A percentile compares a stretch with the other conserved stretches of the same genome.
These are phyloP conservation scores for Elachura formosa DNA, from an alignment of 2,113 vertebrate species.

Conservation along the genomic window DNA sequence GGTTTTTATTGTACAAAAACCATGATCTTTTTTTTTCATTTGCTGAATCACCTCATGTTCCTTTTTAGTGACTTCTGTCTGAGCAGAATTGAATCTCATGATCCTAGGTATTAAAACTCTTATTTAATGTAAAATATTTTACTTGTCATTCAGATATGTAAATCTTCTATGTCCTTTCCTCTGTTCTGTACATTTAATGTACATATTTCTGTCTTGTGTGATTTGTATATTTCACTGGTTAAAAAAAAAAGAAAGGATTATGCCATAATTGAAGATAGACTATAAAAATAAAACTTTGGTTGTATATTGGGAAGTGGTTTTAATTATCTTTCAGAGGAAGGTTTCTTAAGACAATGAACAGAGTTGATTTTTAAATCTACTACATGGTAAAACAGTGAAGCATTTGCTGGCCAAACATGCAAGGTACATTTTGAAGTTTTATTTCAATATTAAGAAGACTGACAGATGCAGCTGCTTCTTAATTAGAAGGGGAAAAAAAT, in stretches of 20 bases:
- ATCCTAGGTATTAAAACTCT: constrained; percentile 76
- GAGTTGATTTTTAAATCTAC: constrained; percentile 49
- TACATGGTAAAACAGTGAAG: constrained; percentile 37
- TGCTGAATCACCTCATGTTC: constrained; percentile 69
- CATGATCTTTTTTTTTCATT: constrained; percentile 57
- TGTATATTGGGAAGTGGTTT: constrained; percentile 81
- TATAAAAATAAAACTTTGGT: constrained; percentile 82
- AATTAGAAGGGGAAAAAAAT: background rate
- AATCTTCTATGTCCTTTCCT: constrained; percentile 76
- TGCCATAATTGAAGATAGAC: constrained; percentile 78
- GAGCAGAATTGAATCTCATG: constrained; percentile 73
- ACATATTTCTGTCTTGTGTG: constrained; percentile 81
- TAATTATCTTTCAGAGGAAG: constrained; percentile 69
- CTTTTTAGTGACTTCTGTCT: constrained; percentile 67
- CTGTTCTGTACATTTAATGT: constrained; percentile 82
- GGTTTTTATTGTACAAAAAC: constrained; percentile 80
- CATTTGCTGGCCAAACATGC: constrained; percentile 24
- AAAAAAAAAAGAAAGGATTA: constrained; percentile 72
- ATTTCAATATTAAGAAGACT: constrained; percentile 22
- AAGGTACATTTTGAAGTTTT: constrained; percentile 41
- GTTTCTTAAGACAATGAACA: constrained; percentile 47
- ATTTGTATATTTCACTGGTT: constrained; percentile 85
- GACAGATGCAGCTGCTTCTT: constrained; percentile 35
- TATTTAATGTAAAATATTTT: constrained; percentile 87
- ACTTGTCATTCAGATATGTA: constrained; percentile 80